Evolutionary conservation across 37 sponge, comb jelly and placozoan genomes (phyloP).

Genomic region (Cliona cf. orientalis): DNA sequence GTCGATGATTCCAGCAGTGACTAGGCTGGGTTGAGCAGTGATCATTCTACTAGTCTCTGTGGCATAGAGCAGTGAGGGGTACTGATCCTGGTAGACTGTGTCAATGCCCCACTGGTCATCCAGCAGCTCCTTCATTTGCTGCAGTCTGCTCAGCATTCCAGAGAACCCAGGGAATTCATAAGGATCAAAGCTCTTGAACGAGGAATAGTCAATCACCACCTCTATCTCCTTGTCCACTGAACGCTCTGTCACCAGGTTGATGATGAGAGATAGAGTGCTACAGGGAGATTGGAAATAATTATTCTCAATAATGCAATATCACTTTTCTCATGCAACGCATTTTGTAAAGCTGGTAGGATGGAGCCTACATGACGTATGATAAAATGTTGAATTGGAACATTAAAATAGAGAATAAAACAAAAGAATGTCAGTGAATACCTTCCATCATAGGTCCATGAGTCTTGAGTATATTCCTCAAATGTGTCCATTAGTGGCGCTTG

Average conservation of each 20-base stretch:
- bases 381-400: too few species aligned
- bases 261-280: constrained; percentile 36
- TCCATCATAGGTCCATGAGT: constrained; percentile 79
- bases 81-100: constrained; percentile 75
- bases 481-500: constrained; percentile 14
- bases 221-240: constrained; percentile 12
- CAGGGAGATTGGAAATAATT: neutral
- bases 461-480: constrained; percentile 2
- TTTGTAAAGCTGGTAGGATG: too few species aligned
- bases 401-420: too few species aligned
- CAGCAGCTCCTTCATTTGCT: constrained; percentile 31
- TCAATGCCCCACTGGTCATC: constrained; percentile 54
- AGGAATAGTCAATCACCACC: constrained; percentile 9
- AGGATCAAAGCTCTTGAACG: constrained; percentile 5
- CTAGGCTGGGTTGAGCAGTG: too few species aligned
- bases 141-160: constrained; percentile 36
- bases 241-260: constrained; percentile 17
- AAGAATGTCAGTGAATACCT: too few species aligned
- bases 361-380: too few species aligned
- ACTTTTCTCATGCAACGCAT: too few species aligned
- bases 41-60: constrained; percentile 59
- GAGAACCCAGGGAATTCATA: constrained; percentile 27
- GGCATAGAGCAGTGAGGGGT: constrained; percentile 54
- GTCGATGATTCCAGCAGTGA: too few species aligned
- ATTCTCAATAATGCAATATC: neutral